Evolutionary conservation across 1,140 invertebrate genomes (phyloP).

Genomic region (Teleogryllus occipitalis): DNA sequence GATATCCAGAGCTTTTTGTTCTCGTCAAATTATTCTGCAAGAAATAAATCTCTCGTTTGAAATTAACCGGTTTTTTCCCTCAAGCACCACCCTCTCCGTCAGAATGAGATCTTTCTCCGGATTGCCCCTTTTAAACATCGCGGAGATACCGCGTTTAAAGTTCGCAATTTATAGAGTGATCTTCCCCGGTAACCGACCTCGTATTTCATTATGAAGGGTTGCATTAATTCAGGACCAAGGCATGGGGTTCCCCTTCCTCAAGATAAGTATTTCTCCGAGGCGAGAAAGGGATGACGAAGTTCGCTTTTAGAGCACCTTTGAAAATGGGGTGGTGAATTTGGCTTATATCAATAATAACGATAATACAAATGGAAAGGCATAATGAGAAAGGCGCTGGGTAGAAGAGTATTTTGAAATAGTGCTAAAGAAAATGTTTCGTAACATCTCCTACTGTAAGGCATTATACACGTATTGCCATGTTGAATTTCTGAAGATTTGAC

Average conservation of each 20-base stretch:
- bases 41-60: background rate
- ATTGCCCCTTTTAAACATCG: background rate
- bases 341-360: background rate
- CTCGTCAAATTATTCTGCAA: background rate
- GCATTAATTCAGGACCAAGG: background rate
- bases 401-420: no score
- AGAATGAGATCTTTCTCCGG: background rate
- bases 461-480: no score
- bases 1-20: background rate
- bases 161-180: constrained; percentile 1
- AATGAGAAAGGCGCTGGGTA: no score
- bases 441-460: no score
- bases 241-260: background rate
- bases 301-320: no score
- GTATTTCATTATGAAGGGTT: constrained; percentile 5
- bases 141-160: background rate
- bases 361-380: background rate
- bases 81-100: background rate
- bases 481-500: no score
- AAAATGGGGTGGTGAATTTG: background rate
- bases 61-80: background rate
- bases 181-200: background rate
- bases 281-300: background rate
- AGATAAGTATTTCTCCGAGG: background rate
- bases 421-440: no score